Evolutionary conservation across 2,888 invertebrate genomes (phyloP), one percentile per base, ranked within the genome.

Genomic region (Zygogramma bicolorata): DNA sequence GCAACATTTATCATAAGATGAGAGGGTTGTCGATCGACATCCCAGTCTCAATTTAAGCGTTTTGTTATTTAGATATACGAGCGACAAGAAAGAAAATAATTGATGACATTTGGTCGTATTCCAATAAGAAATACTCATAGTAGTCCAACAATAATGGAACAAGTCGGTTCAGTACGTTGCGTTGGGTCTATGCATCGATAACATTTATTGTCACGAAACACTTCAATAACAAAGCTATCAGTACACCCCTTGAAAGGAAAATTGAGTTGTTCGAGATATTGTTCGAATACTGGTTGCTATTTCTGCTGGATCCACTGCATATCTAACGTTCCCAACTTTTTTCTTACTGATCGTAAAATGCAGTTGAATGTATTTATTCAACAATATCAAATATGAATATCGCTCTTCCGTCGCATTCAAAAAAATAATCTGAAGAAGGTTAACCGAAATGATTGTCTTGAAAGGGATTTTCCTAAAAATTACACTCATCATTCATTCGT

Each of bases 361-460:
- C 38, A 38, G 61, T 38, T 40, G 40, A 22, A 42, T 61, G 25
- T 25, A 18, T 34, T 31, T 34, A 38, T 70, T 73, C 72, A 72
- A 74, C 76, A 79, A 79, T 79, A 79, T 79, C 79, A 77, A 74
- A 75, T 77, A 76, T 69, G 72, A 79, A 79, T 79, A 79, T 79
- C 78, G 74, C 65, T 70, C 67, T 38, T 57, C 62, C 68, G 67
- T 68, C 25, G 5, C 25, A 25, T 25, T 25, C 13, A 53, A 25
- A 27, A 68, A 25, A 10, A 57, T 20, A n/a, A 15, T 25, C 20
- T 27, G 3, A 20, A 49, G n/a, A 4, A 49, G 15, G 78, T 77
- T 73, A 79, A 81, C 79, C 70, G 67, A 81, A 79, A 79, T 84
- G 84, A 84, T 84, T 84, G 84, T 84, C 84, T 76, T 78, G 68